Evolutionary conservation across 1,140 invertebrate species (phyloP).

Genomic region (Hycleus cichorii): DNA sequence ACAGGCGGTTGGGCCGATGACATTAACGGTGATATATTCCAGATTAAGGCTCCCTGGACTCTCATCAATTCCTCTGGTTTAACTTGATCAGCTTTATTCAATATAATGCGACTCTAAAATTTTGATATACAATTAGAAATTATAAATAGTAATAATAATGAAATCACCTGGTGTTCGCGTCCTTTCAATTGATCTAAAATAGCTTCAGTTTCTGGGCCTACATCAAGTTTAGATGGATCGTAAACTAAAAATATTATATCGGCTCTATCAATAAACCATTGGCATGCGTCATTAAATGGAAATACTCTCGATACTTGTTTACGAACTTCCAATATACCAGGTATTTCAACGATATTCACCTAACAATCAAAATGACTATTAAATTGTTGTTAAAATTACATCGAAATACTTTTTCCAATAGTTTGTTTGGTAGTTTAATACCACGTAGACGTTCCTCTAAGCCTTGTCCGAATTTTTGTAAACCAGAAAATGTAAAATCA

Average conservation of each 20-base stretch:
- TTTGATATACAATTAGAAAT: neutral
- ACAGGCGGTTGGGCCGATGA: constrained; percentile 87
- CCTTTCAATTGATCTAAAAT: constrained; percentile 90
- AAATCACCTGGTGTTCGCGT: constrained; percentile 71
- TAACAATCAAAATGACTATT: constrained; percentile 39
- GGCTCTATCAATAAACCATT: constrained; percentile 93
- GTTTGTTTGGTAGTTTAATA: constrained; percentile 68
- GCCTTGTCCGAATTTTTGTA: constrained; percentile 92
- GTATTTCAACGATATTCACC: constrained; percentile 95
- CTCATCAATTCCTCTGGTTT: constrained; percentile 87
- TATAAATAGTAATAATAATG: neutral
- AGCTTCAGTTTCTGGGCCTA: constrained; percentile 88
- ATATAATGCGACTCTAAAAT: constrained; percentile 72
- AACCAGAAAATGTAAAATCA: constrained; percentile 85
- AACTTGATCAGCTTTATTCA: constrained; percentile 93
- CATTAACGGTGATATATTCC: constrained; percentile 93
- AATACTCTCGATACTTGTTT: constrained; percentile 89
- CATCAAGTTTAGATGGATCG: constrained; percentile 90
- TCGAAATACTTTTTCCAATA: constrained; percentile 66
- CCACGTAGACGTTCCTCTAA: constrained; percentile 83
- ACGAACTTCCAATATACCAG: constrained; percentile 87
- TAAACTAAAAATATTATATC: constrained; percentile 93
- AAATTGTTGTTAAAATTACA: constrained; percentile 4
- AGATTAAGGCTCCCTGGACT: constrained; percentile 88
- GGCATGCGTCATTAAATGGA: constrained; percentile 91